Percentiles rank a stretch among this genome's conserved stretches.
Evolutionary conservation across 2,888 invertebrate genomes (phyloP).

Genomic region (Thereva unica): DNA sequence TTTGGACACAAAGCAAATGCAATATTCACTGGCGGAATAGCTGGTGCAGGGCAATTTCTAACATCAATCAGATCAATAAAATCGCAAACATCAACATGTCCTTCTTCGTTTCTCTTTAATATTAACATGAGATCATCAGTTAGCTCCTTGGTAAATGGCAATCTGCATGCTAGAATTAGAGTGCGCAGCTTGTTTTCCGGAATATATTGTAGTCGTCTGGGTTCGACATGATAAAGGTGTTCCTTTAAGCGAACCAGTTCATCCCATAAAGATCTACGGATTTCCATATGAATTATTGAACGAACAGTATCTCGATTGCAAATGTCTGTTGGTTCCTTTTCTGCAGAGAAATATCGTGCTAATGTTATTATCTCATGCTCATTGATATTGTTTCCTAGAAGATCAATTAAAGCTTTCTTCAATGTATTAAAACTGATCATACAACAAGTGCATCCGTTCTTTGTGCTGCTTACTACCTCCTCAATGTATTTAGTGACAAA

Average conservation of each 20-base stretch:
- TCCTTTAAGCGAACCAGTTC: constrained; percentile 67
- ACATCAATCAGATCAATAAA: constrained; percentile 74
- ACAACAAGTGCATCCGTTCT: constrained; percentile 41
- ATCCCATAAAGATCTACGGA: constrained; percentile 75
- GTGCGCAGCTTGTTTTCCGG: constrained; percentile 65
- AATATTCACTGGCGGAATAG: constrained; percentile 54
- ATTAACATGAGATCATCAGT: constrained; percentile 68
- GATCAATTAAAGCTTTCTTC: constrained; percentile 66
- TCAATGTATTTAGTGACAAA: constrained; percentile 73
- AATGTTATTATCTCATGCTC: constrained; percentile 82
- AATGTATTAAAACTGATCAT: constrained; percentile 52
- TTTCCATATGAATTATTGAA: constrained; percentile 69
- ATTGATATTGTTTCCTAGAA: constrained; percentile 71
- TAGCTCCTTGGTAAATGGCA: constrained; percentile 71
- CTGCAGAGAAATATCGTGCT: constrained; percentile 72
- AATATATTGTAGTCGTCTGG: constrained; percentile 63
- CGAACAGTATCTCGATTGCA: constrained; percentile 61
- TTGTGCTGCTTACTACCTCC: constrained; percentile 28
- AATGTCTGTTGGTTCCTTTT: constrained; percentile 58
- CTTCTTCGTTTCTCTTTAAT: constrained; percentile 67
- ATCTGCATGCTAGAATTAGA: constrained; percentile 68
- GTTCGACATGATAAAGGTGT: constrained; percentile 64
- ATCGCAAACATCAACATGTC: constrained; percentile 70
- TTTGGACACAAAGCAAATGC: constrained; percentile 57
- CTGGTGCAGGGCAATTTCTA: constrained; percentile 56